Base-by-base conservation (phyloP, 2,113 vertebrate genomes). In the Camelus dromedarius region DNA sequence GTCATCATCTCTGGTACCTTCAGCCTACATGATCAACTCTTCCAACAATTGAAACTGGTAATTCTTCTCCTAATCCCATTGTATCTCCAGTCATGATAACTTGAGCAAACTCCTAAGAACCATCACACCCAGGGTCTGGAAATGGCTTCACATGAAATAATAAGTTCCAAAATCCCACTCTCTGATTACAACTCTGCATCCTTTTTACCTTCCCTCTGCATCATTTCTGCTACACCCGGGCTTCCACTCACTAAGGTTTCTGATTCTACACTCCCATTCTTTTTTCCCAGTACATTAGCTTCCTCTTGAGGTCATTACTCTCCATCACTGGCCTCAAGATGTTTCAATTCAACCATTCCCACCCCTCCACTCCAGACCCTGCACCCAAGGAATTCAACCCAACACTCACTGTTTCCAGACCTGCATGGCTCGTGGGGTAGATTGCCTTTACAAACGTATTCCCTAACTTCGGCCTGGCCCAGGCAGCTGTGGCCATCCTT, bases 321-420 rank as follows among this genome's bases (percentile, higher is more conserved):
- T 60, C 24, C 69, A 3, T 26, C 35, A 84, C 4, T 56, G 11
- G 28, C 48, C 32, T 95, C 70, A 62, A 28, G 30, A n/a, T 52
- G 7, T 30, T 89, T 10, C 26, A 48, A 10, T 62, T 58, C 52
- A 88, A 16, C 14, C 26, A 64, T 2, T 60, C 52, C 28, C 26
- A 42, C 16, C 0, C 0, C 2, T 56, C 3, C 24, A 54, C 6
- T 2, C 28, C 4, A 35, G 14, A 5, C 7, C 18, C 4, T 38
- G 13, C 4, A 66, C 0, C 4, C 30, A 73, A 69, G 42, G 54
- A 70, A 82, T 64, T 89, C 48, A 93, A 35, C 6, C 2, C 8
- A 80, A 66, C 20, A 58, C 4, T 26, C 52, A 26, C 54, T 66
- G 3, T 66, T 85, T 84, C 24, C 18, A 73, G 6, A 66, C 11